A percentile compares a stretch with the other conserved stretches of the same genome.
Evolutionary conservation across 2,797 vertebrate species (phyloP).

Genomic region (Sebastes itinus): DNA sequence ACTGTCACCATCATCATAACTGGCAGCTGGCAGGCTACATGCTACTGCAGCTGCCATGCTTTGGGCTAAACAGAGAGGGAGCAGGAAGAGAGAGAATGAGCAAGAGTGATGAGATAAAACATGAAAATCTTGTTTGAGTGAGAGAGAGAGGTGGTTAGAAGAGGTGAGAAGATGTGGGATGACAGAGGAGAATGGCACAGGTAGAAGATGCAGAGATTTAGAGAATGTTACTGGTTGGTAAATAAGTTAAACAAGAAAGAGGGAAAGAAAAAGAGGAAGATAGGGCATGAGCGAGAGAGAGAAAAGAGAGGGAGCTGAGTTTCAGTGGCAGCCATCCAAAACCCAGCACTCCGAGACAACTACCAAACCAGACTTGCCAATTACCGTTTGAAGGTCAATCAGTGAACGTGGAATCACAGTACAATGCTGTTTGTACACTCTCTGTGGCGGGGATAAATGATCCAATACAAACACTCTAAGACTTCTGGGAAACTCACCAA

Average conservation of each 20-base stretch:
- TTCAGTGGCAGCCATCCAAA: slow-evolving; percentile 57
- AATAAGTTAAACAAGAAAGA: slow-evolving; percentile 4
- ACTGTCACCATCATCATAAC: slow-evolving; percentile 58
- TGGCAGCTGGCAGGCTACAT: slow-evolving; percentile 64
- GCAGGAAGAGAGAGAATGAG: neutral
- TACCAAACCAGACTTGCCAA: slow-evolving; percentile 53
- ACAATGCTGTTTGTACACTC: slow-evolving; percentile 57
- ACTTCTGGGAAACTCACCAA: slow-evolving; percentile 23
- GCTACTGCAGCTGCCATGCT: slow-evolving; percentile 55
- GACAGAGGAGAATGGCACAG: neutral
- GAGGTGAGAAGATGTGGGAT: neutral
- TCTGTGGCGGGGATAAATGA: slow-evolving; percentile 41
- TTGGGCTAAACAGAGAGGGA: slow-evolving; percentile 24
- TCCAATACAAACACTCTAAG: slow-evolving; percentile 31
- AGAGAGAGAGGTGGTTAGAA: neutral
- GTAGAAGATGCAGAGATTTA: neutral
- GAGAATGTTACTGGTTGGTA: neutral
- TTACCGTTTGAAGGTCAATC: slow-evolving; percentile 70
- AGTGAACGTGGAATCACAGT: slow-evolving; percentile 58
- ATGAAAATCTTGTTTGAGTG: neutral
- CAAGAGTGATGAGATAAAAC: slow-evolving; percentile 8
- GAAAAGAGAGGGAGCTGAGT: neutral
- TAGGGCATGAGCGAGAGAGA: neutral
- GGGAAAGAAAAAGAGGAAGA: neutral
- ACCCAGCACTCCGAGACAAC: slow-evolving; percentile 32